phyloP scores from a whole-genome alignment of 1,140 invertebrate genomes.

The Varroa destructor region DNA sequence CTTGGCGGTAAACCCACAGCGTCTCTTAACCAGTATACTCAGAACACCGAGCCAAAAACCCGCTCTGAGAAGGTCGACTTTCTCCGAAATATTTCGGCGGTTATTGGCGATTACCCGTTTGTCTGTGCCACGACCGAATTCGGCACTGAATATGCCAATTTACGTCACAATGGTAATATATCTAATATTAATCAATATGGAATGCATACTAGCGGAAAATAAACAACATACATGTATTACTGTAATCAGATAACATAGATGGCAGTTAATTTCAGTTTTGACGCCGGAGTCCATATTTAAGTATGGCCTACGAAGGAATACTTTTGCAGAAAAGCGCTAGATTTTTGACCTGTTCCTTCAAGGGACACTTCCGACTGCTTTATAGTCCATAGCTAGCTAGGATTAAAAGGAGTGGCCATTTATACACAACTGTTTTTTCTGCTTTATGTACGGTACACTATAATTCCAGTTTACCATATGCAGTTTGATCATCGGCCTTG shows the following conservation, averaged over 20 bases:
- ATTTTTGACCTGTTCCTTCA: no score
- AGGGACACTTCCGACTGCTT: no score
- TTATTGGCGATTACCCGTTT: constrained; percentile 21
- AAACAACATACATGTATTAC: background rate
- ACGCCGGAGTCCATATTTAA: no score
- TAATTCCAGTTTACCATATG: constrained; percentile 22
- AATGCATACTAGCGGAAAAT: no score
- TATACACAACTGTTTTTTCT: background rate
- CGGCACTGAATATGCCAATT: constrained; percentile 10
- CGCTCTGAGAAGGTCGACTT: constrained; percentile 5
- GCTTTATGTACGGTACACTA: background rate
- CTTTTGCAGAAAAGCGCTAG: no score
- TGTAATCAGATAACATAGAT: background rate
- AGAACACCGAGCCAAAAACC: constrained; percentile 17
- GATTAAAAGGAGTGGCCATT: background rate
- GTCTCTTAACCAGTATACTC: constrained; percentile 12
- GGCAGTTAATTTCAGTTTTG: no score
- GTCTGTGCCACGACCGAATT: constrained; percentile 21
- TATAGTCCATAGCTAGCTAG: no score
- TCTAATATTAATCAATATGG: no score
- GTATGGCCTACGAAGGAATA: no score
- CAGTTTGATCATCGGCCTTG: constrained; percentile 18
- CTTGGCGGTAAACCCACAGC: constrained; percentile 17
- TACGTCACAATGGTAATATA: constrained; percentile 3
- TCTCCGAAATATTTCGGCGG: constrained; percentile 4